phyloP scores from a whole-genome alignment of 2,888 invertebrate species.

The Acrobasis suavella region DNA sequence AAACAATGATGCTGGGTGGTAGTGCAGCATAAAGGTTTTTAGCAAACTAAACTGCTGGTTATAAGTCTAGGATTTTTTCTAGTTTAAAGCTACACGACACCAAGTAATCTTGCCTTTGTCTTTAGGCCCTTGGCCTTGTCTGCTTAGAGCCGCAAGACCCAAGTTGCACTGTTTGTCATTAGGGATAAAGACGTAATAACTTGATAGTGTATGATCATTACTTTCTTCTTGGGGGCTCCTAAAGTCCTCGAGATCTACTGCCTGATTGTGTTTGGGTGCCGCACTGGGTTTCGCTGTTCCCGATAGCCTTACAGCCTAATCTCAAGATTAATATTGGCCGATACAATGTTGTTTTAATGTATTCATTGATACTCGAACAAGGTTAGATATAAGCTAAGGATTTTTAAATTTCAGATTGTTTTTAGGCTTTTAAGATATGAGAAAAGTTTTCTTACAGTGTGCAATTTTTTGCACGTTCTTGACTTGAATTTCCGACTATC shows the following conservation, averaged over 20 bases:
- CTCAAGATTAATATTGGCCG: constrained; percentile 7
- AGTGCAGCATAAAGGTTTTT: not conserved
- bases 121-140: too few species aligned
- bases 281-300: constrained; percentile 23
- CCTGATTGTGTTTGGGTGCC: constrained; percentile 43
- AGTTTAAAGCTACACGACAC: too few species aligned
- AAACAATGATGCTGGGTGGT: constrained; percentile 12
- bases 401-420: not conserved
- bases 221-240: constrained; percentile 1
- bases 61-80: too few species aligned
- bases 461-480: too few species aligned
- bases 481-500: too few species aligned
- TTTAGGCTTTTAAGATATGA: too few species aligned
- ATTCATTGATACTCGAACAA: not conserved
- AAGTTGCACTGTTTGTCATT: too few species aligned
- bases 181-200: too few species aligned
- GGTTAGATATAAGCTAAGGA: not conserved
- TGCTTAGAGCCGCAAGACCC: too few species aligned
- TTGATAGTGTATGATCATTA: not conserved
- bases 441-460: too few species aligned
- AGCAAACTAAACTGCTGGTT: not conserved
- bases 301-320: constrained; percentile 8
- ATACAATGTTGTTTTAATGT: constrained; percentile 20
- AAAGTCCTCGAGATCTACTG: constrained; percentile 58
- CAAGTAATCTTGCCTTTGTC: too few species aligned